Conservation (phyloP, 2,888 invertebrate species). For the Pammene fasciana region DNA sequence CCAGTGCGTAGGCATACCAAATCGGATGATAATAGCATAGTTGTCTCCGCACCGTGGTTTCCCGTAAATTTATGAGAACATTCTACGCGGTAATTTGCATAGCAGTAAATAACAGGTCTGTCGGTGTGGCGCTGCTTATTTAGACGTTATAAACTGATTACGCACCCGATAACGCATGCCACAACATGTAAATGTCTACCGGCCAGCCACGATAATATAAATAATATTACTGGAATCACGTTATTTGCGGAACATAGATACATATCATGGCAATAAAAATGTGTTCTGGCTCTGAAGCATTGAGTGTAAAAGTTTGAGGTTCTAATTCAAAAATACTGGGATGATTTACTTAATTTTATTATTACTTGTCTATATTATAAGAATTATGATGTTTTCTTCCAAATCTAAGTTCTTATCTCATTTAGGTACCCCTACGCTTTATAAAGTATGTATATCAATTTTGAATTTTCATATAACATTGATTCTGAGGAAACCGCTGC, state of each 20-base stretch:
- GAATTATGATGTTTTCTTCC: too few species aligned
- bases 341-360: too few species aligned
- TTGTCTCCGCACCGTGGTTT: constrained; percentile 58
- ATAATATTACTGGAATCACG: constrained; percentile 39
- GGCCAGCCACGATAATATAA: constrained; percentile 55
- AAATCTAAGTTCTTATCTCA: too few species aligned
- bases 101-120: constrained; percentile 69
- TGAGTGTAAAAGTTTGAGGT: background rate
- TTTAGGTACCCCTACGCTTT: too few species aligned
- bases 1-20: constrained; percentile 34
- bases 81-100: constrained; percentile 67
- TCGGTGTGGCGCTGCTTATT: constrained; percentile 68
- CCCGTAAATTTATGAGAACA: constrained; percentile 64
- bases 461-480: too few species aligned
- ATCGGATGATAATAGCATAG: constrained; percentile 56
- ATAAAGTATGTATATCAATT: too few species aligned
- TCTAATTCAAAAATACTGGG: background rate
- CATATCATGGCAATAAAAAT: constrained; percentile 29
- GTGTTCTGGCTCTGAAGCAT: constrained; percentile 14
- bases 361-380: too few species aligned
- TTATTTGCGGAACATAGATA: constrained; percentile 37
- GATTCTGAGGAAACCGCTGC: too few species aligned
- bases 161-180: constrained; percentile 66
- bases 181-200: constrained; percentile 64
- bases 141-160: constrained; percentile 75